Conservation (phyloP, 2,888 invertebrate genomes). For the Agrochola macilenta region DNA sequence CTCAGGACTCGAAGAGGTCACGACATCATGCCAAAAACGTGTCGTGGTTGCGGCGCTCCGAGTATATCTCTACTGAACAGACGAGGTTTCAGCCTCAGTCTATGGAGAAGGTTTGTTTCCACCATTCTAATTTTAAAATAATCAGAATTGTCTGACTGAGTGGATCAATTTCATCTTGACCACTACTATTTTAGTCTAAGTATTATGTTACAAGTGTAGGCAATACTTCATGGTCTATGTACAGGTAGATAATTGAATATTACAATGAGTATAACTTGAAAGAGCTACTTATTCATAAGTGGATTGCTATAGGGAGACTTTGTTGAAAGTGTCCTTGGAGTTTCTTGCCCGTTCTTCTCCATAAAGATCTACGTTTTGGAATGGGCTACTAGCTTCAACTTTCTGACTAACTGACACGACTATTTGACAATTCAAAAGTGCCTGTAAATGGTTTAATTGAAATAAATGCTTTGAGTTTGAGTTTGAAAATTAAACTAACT, state of each 20-base stretch:
- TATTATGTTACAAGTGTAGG: constrained; percentile 4
- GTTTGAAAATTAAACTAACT: background rate
- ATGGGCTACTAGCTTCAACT: no score
- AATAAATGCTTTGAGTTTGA: no score
- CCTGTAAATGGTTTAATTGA: no score
- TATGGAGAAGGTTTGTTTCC: constrained; percentile 94
- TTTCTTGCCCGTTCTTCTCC: no score
- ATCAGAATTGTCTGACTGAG: background rate
- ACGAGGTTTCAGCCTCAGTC: constrained; percentile 99
- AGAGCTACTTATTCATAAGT: background rate
- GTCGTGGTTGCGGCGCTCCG: constrained; percentile 99
- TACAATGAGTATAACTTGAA: background rate
- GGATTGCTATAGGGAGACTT: background rate
- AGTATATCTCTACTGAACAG: constrained; percentile 99
- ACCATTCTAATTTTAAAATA: background rate
- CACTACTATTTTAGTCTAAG: background rate
- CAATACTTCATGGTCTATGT: background rate
- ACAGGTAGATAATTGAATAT: background rate
- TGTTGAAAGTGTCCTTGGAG: no score
- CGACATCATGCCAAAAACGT: constrained; percentile 99
- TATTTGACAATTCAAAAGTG: no score
- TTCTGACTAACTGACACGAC: no score
- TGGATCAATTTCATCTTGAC: background rate
- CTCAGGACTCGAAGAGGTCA: constrained; percentile 97
- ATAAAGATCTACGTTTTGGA: no score